A percentile compares a stretch with the other conserved stretches of the same genome.
Evolutionary conservation across 2,888 invertebrate species (phyloP).

Genomic region (Kryphioiulus occultus): DNA sequence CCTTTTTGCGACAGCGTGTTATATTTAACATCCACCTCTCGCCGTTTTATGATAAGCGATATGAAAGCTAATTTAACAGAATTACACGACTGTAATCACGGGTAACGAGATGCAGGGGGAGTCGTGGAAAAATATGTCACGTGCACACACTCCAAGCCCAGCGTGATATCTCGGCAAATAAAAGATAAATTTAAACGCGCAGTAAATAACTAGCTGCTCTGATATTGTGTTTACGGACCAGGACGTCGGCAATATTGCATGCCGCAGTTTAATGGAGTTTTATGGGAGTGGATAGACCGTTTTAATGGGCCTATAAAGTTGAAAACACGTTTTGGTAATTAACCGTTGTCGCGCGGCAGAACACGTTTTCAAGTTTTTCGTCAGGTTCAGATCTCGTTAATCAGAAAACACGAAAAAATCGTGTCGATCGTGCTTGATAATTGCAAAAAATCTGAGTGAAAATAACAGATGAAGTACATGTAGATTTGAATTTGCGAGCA

Average conservation of each 20-base stretch:
- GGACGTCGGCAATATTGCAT: neutral
- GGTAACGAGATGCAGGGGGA: neutral
- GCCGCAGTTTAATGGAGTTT: neutral
- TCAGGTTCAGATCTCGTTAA: no score
- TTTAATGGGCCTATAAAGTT: neutral
- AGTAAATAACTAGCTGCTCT: neutral
- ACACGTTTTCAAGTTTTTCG: no score
- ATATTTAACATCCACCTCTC: neutral
- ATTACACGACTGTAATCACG: constrained; percentile 21
- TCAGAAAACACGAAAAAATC: no score
- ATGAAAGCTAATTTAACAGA: constrained; percentile 25
- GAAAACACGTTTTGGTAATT: constrained; percentile 1
- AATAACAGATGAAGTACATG: no score
- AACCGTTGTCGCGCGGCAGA: neutral
- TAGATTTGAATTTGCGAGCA: no score
- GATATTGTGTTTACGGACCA: neutral
- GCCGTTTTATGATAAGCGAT: constrained; percentile 10
- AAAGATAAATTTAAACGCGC: neutral
- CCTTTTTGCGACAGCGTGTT: neutral
- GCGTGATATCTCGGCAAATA: neutral
- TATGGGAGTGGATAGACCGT: neutral
- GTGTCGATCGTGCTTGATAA: no score
- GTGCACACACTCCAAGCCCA: neutral
- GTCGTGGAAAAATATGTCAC: neutral
- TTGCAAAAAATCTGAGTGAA: no score